phyloP scores from a whole-genome alignment of 1,140 invertebrate species.

The Agrilus planipennis region DNA sequence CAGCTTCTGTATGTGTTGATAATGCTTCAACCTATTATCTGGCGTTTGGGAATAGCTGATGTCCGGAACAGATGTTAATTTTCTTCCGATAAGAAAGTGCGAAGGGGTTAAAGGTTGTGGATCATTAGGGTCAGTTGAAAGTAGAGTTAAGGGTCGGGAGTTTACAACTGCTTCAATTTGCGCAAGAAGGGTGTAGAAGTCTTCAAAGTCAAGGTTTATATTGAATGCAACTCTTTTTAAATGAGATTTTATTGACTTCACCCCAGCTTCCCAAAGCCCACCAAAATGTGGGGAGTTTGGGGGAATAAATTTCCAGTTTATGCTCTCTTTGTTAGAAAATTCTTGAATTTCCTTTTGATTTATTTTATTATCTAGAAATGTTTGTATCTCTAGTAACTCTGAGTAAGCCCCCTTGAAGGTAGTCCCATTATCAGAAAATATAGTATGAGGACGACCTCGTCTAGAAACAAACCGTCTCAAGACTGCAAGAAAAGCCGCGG shows the following conservation, averaged over 20 bases:
- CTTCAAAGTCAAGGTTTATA: background rate
- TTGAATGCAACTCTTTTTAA: background rate
- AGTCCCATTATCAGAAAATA: background rate
- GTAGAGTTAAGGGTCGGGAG: background rate
- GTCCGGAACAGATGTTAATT: background rate
- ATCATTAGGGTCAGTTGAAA: background rate
- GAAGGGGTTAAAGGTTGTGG: background rate
- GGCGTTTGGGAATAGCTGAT: background rate
- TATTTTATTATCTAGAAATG: too few species aligned
- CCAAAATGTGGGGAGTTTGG: constrained; percentile 1
- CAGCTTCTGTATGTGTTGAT: background rate
- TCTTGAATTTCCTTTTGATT: too few species aligned
- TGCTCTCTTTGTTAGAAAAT: too few species aligned
- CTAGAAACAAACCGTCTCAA: background rate
- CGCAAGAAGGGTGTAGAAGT: background rate
- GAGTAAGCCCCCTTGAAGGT: too few species aligned
- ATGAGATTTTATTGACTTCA: background rate
- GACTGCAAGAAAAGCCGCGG: background rate
- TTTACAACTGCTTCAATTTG: constrained; percentile 1
- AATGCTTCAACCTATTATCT: background rate
- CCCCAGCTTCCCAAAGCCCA: background rate
- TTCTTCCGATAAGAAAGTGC: background rate
- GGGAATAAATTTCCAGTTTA: constrained; percentile 1
- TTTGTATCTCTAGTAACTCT: background rate
- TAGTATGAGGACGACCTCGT: background rate